Evolutionary conservation across 2,113 vertebrate genomes (phyloP), one percentile per base, ranked within the genome.

Genomic region (Phodopus roborovskii): DNA sequence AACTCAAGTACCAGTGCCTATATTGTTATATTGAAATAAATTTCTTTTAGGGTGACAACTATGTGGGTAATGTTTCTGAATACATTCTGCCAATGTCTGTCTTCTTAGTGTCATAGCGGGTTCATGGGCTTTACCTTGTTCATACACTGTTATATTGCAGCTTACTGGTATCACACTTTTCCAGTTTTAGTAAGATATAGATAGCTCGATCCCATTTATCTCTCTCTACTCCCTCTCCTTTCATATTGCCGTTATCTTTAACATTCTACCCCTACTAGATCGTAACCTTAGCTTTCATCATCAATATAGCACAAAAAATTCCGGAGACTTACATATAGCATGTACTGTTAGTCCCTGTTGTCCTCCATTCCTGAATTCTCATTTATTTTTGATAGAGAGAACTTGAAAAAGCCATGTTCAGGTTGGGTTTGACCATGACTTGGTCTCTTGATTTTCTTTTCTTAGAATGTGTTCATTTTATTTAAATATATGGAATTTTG

Each of bases 401-500:
- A 84, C 7, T 26, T 92, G 95, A 79, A 92, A 70, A 56, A 56
- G 13, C 9, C 58, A 84, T 90, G 58, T 87, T 73, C 78, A 83
- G 48, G 42, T 73, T 66, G 77, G 39, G 28, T 92, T 19, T 90
- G 17, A 33, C 83, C 2, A 42, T 77, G 62, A 90, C 36, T 73
- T 78, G 71, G 56, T 83, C 39, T 95, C 26, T 70, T 75, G 77
- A 16, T 89, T 82, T 92, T 64, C 50, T 90, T 91, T 91, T 58
- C 58, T 92, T n/a, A 77, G 24, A 84, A 83, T 91, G 58, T 94
- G 10, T 62, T 93, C 33, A 58, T 96, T 91, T 93, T 6, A 53
- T 88, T 13, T 97, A 64, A 90, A 19, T 45, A 83, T 45, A 83
- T 90, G 28, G 56, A 82, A 94, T 94, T 83, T 56, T 88, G 77